A percentile compares a stretch with the other conserved stretches of the same genome.
Conservation (phyloP, 2,888 invertebrate genomes). For the Elysia crispata region DNA sequence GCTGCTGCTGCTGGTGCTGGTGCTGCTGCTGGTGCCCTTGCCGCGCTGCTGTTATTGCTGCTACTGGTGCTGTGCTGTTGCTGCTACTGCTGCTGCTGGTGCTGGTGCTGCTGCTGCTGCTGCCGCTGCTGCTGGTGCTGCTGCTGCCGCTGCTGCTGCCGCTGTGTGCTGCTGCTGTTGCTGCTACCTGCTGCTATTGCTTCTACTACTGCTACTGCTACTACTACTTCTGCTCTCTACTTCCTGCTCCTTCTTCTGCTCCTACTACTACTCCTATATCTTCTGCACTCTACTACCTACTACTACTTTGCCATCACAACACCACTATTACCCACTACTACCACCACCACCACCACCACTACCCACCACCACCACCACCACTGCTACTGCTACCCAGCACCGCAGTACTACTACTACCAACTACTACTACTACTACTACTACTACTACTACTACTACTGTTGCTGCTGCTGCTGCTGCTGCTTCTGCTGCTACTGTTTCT, state of each 20-base stretch:
- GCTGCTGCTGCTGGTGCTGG: constrained; percentile 1
- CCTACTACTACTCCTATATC: not conserved
- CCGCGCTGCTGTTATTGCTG: not conserved
- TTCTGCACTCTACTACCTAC: not conserved
- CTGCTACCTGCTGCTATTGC: too few species aligned
- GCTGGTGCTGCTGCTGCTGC: not conserved
- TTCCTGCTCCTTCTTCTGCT: not conserved
- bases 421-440: constrained; percentile 9
- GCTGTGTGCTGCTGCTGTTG: too few species aligned
- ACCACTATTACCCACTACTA: too few species aligned
- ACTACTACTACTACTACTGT: constrained; percentile 1
- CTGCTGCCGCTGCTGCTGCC: too few species aligned
- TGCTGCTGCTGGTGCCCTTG: not conserved
- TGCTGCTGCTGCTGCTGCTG: constrained; percentile 3
- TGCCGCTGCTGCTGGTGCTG: not conserved
- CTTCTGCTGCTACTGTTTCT: too few species aligned
- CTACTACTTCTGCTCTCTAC: not conserved
- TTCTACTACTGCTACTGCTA: too few species aligned
- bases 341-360: not conserved
- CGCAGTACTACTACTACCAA: not conserved
- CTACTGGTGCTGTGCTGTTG: too few species aligned
- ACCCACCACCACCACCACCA: too few species aligned
- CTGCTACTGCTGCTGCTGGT: not conserved
- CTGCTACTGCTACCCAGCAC: not conserved
- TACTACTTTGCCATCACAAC: not conserved